These are phyloP conservation scores for Girardinichthys multiradiatus DNA, from an alignment of 2,113 vertebrate species.

Conservation along the genomic window DNA sequence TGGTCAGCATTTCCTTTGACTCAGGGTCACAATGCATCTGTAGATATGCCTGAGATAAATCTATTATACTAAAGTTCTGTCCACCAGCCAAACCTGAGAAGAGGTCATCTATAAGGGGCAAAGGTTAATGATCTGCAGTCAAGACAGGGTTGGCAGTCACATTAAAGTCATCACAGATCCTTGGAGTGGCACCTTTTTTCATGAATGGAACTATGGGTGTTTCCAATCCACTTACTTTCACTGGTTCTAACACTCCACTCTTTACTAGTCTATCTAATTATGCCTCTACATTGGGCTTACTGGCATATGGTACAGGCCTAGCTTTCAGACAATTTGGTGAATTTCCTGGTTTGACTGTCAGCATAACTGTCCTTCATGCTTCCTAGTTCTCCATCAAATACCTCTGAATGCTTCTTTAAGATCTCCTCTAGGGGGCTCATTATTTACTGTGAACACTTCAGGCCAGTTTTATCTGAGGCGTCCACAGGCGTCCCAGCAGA, in stretches of 20 bases:
- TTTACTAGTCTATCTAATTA: neutral
- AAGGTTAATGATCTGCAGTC: neutral
- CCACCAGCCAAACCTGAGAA: slow-evolving; percentile 18
- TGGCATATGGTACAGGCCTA: neutral
- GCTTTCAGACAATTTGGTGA: neutral
- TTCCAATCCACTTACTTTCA: slow-evolving; percentile 11
- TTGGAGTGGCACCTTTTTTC: slow-evolving; percentile 5
- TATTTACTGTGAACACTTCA: neutral
- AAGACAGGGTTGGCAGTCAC: neutral
- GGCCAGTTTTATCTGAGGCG: slow-evolving; percentile 29
- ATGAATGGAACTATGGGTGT: slow-evolving; percentile 4
- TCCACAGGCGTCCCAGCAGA: slow-evolving; percentile 16
- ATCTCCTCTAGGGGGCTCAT: slow-evolving; percentile 9
- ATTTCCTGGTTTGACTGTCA: neutral
- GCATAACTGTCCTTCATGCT: slow-evolving; percentile 7
- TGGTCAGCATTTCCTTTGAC: slow-evolving; percentile 21
- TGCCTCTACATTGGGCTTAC: neutral
- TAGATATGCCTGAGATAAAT: slow-evolving; percentile 7
- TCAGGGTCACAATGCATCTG: slow-evolving; percentile 12
- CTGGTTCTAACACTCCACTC: neutral
- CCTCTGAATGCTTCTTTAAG: neutral
- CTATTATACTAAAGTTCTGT: slow-evolving; percentile 1
- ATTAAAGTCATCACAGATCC: slow-evolving; percentile 1
- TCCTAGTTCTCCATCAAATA: slow-evolving; percentile 8
- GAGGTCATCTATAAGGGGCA: slow-evolving; percentile 1